Conservation (phyloP, 2,113 vertebrate species). For the Leucopternis melanops region DNA sequence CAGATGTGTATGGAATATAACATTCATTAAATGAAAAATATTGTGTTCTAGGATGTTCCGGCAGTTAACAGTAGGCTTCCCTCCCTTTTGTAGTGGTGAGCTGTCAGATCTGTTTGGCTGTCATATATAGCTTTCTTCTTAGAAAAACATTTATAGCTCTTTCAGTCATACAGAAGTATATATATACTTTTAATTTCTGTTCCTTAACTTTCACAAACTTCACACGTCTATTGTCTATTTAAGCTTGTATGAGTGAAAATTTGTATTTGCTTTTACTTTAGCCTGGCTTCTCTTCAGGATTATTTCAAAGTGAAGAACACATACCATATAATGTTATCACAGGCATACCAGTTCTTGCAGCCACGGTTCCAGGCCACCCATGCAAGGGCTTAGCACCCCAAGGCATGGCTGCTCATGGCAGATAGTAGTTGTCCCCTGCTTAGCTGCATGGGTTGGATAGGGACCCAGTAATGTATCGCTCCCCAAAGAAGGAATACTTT, state of each 20-base stretch:
- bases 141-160: neutral
- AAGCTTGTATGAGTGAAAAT: neutral
- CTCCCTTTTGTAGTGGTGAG: neutral
- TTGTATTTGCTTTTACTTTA: neutral
- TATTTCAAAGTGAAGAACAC: neutral
- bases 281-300: neutral
- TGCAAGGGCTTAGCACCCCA: neutral
- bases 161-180: neutral
- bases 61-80: neutral
- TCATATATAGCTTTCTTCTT: neutral
- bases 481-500: neutral
- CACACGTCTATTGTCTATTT: rapidly evolving
- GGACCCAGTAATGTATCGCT: neutral
- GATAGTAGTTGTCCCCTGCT: neutral
- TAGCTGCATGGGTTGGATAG: neutral
- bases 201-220: neutral
- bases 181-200: neutral
- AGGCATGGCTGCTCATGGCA: neutral
- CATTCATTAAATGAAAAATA: neutral
- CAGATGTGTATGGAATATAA: neutral
- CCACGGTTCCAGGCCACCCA: neutral
- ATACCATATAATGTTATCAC: neutral
- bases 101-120: neutral
- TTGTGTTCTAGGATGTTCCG: neutral
- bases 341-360: neutral